Evolutionary conservation across 2,888 invertebrate genomes (phyloP), one percentile per base, ranked within the genome.

Genomic region (Magallana nippona): DNA sequence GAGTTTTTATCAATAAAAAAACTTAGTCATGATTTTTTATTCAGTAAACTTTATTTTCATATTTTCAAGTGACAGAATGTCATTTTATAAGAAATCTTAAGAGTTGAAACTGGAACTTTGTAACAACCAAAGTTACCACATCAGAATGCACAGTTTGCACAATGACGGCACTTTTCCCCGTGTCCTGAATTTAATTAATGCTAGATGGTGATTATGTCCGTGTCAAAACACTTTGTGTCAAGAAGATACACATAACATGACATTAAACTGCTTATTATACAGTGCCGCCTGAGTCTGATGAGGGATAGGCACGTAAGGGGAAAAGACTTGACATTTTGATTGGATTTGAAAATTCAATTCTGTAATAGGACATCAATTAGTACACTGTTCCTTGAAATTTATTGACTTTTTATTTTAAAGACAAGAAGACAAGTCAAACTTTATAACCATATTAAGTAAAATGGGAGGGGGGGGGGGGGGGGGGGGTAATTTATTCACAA

Each of bases 171-270:
- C 71, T 71, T 71, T 71, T 32, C 71, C 22, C 71, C 71, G 15
- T 32, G 5, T 27, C 32, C 15, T 3, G 32, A 71, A 71, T 71
- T 15, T 71, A 71, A 71, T 71, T 71, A 71, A 71, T 71, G 27
- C 27, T 71, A 32, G 71, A 32, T 27, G 71, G 32, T 71, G 27
- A 71, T 71, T 71, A 71, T 13, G 22, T 71, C 32, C 71, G 71
- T 71, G 71, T 71, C 71, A 71, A 71, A 71, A 71, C 71, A 71
- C 71, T 71, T 71, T 10, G 71, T 71, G 71, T 71, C 71, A 71
- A 15, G 22, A 22, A 32, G 71, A 11, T 71, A 71, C 71, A 71
- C 71, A 27, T 13, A 71, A 71, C 22, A 71, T 71, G 71, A 71
- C 71, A 27, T 27, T 71, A 13, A 71, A 27, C 27, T 71, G 71